Conservation (phyloP, 92 coral and sea anemone species). For the Epizoanthus illoricatus region DNA sequence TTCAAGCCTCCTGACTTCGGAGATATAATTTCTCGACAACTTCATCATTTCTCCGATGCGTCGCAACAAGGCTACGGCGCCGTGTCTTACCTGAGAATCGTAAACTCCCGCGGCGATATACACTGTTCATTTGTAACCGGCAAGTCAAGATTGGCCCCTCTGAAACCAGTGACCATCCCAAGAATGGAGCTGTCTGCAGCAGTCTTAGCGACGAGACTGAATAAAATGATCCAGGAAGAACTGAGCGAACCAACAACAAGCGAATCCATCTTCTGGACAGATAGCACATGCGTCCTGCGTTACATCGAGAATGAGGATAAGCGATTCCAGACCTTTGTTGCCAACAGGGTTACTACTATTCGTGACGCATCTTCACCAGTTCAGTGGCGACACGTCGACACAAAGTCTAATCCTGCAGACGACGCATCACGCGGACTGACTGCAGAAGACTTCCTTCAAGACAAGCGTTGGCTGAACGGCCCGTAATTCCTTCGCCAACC, state of each 20-base stretch:
- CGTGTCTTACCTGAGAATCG: conserved; percentile 45
- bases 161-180: conserved; percentile 36
- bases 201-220: conserved; percentile 34
- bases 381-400: conserved; percentile 41
- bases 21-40: conserved; percentile 7
- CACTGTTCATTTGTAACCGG: conserved; percentile 44
- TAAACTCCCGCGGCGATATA: conserved; percentile 31
- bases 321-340: conserved; percentile 32
- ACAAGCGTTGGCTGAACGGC: conserved; percentile 28
- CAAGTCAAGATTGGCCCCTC: conserved; percentile 38
- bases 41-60: conserved; percentile 39
- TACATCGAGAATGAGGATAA: conserved; percentile 25
- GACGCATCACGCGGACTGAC: conserved; percentile 19
- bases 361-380: conserved; percentile 19
- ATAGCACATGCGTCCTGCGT: conserved; percentile 33
- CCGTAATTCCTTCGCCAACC: conserved; percentile 32
- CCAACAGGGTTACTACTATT: conserved; percentile 31
- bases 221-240: conserved; percentile 12
- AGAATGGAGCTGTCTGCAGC: conserved; percentile 46
- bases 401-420: conserved; percentile 35
- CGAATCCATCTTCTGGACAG: conserved; percentile 40
- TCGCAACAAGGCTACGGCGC: conserved; percentile 49
- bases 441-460: conserved; percentile 18
- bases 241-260: conserved; percentile 18
- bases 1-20: conserved; percentile 33